These are phyloP conservation scores for Eledona agricola DNA, from an alignment of 2,888 invertebrate species.

Conservation along the genomic window DNA sequence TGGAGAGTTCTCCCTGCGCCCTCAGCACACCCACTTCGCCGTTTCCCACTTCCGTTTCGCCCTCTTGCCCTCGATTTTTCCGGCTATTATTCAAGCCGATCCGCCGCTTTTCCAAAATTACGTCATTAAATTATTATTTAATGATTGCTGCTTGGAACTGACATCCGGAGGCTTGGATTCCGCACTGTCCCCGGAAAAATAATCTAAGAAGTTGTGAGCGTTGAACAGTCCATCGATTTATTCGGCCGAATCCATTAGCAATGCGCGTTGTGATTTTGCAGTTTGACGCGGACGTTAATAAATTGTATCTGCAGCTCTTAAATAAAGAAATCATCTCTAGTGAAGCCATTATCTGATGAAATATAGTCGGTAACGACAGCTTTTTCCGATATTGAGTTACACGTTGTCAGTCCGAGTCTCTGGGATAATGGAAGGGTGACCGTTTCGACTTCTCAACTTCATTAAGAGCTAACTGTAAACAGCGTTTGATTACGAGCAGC, in stretches of 20 bases:
- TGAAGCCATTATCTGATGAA: slow-evolving; percentile 43
- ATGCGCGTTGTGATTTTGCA: slow-evolving; percentile 22
- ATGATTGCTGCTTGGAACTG: slow-evolving; percentile 31
- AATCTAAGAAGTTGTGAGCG: slow-evolving; percentile 9
- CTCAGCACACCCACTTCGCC: slow-evolving; percentile 35
- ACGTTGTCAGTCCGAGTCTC: slow-evolving; percentile 43
- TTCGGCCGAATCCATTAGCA: slow-evolving; percentile 27
- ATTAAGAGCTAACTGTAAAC: slow-evolving; percentile 38
- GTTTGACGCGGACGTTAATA: slow-evolving; percentile 36
- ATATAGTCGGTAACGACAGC: slow-evolving; percentile 47
- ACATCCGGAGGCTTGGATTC: too few species aligned
- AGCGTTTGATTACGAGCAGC: slow-evolving; percentile 37
- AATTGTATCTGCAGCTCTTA: slow-evolving; percentile 36
- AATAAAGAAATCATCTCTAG: slow-evolving; percentile 40
- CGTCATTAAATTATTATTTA: slow-evolving; percentile 43
- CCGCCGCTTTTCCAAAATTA: slow-evolving; percentile 43
- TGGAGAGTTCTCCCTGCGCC: slow-evolving; percentile 37
- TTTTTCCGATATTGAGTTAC: slow-evolving; percentile 51
- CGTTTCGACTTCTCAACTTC: slow-evolving; percentile 37
- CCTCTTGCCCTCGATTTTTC: slow-evolving; percentile 31
- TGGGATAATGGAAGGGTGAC: slow-evolving; percentile 29
- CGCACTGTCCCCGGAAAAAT: too few species aligned
- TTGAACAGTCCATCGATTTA: slow-evolving; percentile 6
- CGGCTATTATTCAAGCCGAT: slow-evolving; percentile 23
- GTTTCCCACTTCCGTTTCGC: slow-evolving; percentile 20